Evolutionary conservation across 1,140 invertebrate genomes (phyloP).

Genomic region (Rhizoglyphus robini): DNA sequence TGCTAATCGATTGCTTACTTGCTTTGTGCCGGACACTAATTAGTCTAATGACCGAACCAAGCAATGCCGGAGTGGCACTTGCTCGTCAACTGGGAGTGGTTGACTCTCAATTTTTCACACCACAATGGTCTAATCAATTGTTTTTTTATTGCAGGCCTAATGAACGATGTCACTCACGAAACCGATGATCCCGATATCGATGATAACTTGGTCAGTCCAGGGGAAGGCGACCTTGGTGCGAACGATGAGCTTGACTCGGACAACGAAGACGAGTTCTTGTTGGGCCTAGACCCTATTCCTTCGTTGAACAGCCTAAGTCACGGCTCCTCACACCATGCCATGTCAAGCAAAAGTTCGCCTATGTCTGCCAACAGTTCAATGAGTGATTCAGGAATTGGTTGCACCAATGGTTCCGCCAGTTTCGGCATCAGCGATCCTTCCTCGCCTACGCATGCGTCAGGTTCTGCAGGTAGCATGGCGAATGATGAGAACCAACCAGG

Average conservation of each 20-base stretch:
- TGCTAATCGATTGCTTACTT: background rate
- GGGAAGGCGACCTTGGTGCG: constrained; percentile 18
- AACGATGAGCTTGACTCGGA: constrained; percentile 18
- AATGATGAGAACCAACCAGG: constrained; percentile 65
- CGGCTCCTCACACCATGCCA: constrained; percentile 10
- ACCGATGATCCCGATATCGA: constrained; percentile 18
- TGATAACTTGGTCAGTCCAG: constrained; percentile 20
- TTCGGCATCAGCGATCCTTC: constrained; percentile 38
- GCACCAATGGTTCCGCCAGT: constrained; percentile 28
- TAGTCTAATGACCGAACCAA: too few species aligned
- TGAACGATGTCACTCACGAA: background rate
- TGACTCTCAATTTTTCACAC: background rate
- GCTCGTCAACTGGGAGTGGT: background rate
- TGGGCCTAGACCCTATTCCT: background rate
- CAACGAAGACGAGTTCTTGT: constrained; percentile 17
- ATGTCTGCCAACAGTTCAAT: constrained; percentile 21
- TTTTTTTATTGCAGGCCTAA: constrained; percentile 5
- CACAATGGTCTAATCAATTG: background rate
- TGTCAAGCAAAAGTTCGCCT: constrained; percentile 22
- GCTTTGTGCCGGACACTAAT: too few species aligned
- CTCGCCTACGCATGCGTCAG: constrained; percentile 35
- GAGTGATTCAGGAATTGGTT: constrained; percentile 20
- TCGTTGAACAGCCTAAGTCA: constrained; percentile 17
- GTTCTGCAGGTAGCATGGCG: constrained; percentile 39
- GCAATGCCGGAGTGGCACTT: too few species aligned